Conservation (phyloP, 2,888 invertebrate genomes). For the Phasia obesa region DNA sequence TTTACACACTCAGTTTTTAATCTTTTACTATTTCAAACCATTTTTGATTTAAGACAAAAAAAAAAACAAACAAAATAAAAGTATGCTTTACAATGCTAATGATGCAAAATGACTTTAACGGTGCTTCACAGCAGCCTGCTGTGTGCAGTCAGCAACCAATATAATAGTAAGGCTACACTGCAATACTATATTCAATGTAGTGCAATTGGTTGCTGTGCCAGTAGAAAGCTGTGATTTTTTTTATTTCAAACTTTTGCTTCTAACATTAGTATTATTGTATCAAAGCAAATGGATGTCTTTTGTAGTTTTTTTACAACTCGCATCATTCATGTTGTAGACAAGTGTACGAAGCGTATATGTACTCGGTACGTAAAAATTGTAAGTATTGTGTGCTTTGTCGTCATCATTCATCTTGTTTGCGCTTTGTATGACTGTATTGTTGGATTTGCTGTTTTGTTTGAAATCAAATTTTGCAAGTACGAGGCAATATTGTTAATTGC, state of each 20-base stretch:
- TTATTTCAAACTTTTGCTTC: conserved; percentile 34
- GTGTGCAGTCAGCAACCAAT: conserved; percentile 42
- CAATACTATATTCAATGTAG: conserved; percentile 25
- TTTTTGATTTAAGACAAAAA: too few species aligned
- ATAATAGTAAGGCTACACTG: neutral
- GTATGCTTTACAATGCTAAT: conserved; percentile 75
- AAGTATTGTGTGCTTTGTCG: conserved; percentile 6
- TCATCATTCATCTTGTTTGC: conserved; percentile 51
- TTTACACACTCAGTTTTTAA: neutral
- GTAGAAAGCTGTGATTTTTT: conserved; percentile 31
- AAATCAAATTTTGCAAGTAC: conserved; percentile 53
- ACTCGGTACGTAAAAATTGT: neutral
- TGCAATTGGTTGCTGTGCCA: conserved; percentile 42
- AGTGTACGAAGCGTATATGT: neutral
- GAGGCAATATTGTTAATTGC: too few species aligned
- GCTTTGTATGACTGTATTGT: conserved; percentile 25
- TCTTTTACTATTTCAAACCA: conserved; percentile 28
- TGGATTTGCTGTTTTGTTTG: conserved; percentile 27
- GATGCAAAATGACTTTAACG: conserved; percentile 81
- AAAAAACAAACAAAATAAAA: conserved; percentile 64
- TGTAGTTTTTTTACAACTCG: conserved; percentile 35
- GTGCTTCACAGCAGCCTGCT: conserved; percentile 69
- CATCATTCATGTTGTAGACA: conserved; percentile 44
- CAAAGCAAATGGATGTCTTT: conserved; percentile 52
- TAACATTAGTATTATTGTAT: conserved; percentile 17